Evolutionary conservation across 2,888 invertebrate species (phyloP).

Genomic region (Tachina grossa): DNA sequence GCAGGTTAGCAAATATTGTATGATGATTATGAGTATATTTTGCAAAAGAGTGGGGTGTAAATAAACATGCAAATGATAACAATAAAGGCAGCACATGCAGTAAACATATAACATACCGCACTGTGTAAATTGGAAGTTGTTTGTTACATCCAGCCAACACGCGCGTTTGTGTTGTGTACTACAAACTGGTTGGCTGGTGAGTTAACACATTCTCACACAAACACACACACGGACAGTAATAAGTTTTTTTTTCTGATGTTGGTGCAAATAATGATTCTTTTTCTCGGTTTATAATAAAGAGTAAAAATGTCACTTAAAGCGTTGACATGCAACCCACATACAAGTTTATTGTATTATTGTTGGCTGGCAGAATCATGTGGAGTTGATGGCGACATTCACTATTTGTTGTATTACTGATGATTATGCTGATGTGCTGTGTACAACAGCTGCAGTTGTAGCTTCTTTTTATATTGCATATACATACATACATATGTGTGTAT

Average conservation of each 20-base stretch:
- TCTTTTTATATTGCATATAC: background rate
- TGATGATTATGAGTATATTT: background rate
- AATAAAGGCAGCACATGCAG: conserved; percentile 37
- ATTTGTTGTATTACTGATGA: conserved; percentile 27
- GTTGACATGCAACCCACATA: background rate
- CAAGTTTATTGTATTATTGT: conserved; percentile 43
- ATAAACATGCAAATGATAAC: conserved; percentile 37
- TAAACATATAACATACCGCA: conserved; percentile 58
- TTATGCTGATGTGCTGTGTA: conserved; percentile 12
- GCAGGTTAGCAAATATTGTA: background rate
- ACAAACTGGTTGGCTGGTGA: conserved; percentile 12
- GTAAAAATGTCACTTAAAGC: conserved; percentile 60
- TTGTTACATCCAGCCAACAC: conserved; percentile 38
- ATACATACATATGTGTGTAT: background rate
- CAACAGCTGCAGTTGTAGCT: conserved; percentile 12
- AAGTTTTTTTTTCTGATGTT: background rate
- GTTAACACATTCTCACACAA: conserved; percentile 17
- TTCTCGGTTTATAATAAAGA: conserved; percentile 48
- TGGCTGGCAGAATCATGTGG: conserved; percentile 65
- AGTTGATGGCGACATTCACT: conserved; percentile 44
- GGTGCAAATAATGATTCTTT: conserved; percentile 54
- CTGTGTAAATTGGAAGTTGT: conserved; percentile 60
- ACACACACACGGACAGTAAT: background rate
- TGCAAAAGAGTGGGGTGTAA: conserved; percentile 22
- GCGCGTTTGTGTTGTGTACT: conserved; percentile 23